phyloP scores from a whole-genome alignment of 2,888 invertebrate genomes.

The Euclidia mi region DNA sequence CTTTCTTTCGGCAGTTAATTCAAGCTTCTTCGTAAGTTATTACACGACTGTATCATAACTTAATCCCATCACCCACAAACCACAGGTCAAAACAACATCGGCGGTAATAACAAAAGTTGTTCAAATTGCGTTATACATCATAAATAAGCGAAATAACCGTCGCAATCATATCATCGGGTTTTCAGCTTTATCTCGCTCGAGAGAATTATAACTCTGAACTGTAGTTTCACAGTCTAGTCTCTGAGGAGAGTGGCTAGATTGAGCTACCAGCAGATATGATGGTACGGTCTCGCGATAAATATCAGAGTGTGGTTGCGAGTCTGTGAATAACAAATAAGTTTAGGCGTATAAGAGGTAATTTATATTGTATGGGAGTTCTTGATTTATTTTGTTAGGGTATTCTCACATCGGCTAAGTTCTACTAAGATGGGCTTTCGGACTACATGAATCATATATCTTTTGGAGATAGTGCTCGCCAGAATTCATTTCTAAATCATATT shows the following conservation, averaged over 20 bases:
- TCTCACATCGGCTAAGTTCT: no score
- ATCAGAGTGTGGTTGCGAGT: conserved; percentile 20
- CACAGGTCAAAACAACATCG: background rate
- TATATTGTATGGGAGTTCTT: conserved; percentile 13
- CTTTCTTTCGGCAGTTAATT: no score
- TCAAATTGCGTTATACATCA: conserved; percentile 7
- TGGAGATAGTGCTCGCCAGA: no score
- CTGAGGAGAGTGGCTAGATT: conserved; percentile 26
- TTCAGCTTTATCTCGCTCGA: conserved; percentile 33
- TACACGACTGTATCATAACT: background rate
- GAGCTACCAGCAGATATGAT: conserved; percentile 27
- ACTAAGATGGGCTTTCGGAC: no score
- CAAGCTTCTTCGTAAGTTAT: no score
- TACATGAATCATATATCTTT: no score
- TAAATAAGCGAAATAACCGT: conserved; percentile 14
- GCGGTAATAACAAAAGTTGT: conserved; percentile 28
- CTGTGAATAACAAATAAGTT: conserved; percentile 28
- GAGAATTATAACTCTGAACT: conserved; percentile 37
- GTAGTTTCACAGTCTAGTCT: conserved; percentile 28
- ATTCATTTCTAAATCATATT: no score
- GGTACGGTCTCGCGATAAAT: conserved; percentile 26
- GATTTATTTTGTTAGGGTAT: background rate
- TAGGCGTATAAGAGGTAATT: conserved; percentile 4
- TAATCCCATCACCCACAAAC: background rate
- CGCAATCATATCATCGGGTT: conserved; percentile 36